Evolutionary conservation across 2,888 invertebrate genomes (phyloP).

Genomic region (Yponomeuta plumbellus): DNA sequence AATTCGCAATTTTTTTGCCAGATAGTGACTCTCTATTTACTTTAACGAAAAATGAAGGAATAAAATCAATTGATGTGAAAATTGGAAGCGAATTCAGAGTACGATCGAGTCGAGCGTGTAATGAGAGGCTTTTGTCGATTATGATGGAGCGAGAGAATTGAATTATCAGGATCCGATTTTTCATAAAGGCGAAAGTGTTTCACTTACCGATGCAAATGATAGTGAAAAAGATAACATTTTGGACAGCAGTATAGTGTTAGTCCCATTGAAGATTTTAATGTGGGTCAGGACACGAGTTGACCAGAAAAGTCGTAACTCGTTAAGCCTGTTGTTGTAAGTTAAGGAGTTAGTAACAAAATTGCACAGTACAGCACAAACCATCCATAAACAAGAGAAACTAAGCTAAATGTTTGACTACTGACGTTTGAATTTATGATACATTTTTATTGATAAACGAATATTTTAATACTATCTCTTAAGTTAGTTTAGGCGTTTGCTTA

Average conservation of each 20-base stretch:
- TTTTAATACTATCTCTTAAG: slow-evolving; percentile 71
- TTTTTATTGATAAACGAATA: slow-evolving; percentile 64
- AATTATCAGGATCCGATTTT: neutral
- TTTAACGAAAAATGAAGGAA: slow-evolving; percentile 25
- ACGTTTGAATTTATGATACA: slow-evolving; percentile 76
- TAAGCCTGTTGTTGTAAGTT: slow-evolving; percentile 55
- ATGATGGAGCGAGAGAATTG: neutral
- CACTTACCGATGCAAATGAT: too few species aligned
- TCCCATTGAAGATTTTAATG: neutral
- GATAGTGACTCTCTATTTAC: slow-evolving; percentile 36
- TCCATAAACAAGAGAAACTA: slow-evolving; percentile 70
- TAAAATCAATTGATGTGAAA: slow-evolving; percentile 30
- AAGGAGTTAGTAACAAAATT: slow-evolving; percentile 54
- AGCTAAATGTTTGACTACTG: slow-evolving; percentile 71
- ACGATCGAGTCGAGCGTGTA: slow-evolving; percentile 17
- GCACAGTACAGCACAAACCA: slow-evolving; percentile 75
- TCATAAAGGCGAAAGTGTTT: neutral
- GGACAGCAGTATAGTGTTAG: neutral
- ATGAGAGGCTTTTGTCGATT: slow-evolving; percentile 19
- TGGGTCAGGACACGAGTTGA: neutral
- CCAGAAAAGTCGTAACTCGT: neutral
- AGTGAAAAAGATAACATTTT: neutral
- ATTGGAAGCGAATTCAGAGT: slow-evolving; percentile 1
- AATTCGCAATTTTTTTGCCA: slow-evolving; percentile 51
- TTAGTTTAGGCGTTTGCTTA: slow-evolving; percentile 67